These are phyloP conservation scores for Lycocorax pyrrhopterus DNA, from an alignment of 2,113 vertebrate species.

Conservation along the genomic window DNA sequence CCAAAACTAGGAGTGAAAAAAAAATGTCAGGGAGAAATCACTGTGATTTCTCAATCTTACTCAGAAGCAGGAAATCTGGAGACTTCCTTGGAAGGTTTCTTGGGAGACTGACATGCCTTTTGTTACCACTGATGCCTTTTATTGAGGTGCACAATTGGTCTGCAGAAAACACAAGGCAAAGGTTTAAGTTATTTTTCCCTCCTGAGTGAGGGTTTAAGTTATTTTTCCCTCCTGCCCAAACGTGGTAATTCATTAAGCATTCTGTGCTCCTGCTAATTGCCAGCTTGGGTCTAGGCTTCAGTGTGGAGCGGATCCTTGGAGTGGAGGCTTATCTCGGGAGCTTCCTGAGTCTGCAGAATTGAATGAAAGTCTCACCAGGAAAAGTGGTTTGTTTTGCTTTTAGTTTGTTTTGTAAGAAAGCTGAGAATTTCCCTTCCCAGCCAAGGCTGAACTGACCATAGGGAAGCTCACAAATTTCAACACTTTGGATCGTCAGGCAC, in stretches of 20 bases:
- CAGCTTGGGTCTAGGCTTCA: background rate
- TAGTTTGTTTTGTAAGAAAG: constrained; percentile 62
- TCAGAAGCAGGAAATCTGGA: background rate
- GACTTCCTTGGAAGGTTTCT: background rate
- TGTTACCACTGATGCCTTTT: background rate
- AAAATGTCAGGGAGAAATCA: background rate
- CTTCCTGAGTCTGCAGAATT: constrained; percentile 64
- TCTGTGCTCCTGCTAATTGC: background rate
- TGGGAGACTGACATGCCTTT: background rate
- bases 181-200: background rate
- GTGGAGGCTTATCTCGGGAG: constrained; percentile 35
- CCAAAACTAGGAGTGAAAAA: background rate
- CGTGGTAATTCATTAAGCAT: background rate
- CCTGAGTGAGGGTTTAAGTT: background rate
- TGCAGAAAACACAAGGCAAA: background rate
- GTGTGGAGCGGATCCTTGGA: background rate
- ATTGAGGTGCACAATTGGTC: background rate
- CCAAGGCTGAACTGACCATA: background rate
- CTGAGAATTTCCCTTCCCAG: constrained; percentile 63
- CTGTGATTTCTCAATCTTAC: background rate
- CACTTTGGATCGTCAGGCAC: background rate
- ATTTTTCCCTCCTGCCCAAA: background rate
- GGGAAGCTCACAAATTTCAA: background rate
- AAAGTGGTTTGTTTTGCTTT: constrained; percentile 64
- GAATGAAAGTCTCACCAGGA: constrained; percentile 67